Evolutionary conservation across 2,888 invertebrate species (phyloP).

Genomic region (Machimus atricapillus): DNA sequence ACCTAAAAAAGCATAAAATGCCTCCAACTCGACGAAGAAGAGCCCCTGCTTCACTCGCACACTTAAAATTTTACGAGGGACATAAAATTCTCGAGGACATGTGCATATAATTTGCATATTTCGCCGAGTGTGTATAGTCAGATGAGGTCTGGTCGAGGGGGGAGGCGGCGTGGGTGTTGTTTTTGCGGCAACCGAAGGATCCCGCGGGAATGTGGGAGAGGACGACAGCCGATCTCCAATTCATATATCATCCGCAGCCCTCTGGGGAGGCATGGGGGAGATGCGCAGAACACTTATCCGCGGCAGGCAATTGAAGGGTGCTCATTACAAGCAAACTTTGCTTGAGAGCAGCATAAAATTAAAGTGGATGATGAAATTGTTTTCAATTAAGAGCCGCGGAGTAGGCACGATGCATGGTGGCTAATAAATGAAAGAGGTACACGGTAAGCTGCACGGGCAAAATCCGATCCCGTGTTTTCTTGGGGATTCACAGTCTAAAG

Average conservation of each 20-base stretch:
- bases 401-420: neutral
- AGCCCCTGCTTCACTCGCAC: neutral
- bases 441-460: neutral
- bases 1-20: conserved; percentile 21
- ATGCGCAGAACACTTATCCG: neutral
- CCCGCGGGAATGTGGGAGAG: neutral
- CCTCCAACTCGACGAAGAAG: neutral
- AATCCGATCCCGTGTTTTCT: neutral
- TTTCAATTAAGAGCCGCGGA: neutral
- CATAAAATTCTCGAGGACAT: conserved; percentile 29
- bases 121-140: neutral
- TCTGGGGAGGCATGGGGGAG: neutral
- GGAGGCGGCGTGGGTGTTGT: neutral
- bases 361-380: neutral
- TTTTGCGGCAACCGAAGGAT: neutral
- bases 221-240: neutral
- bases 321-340: conserved; percentile 24
- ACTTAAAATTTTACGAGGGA: conserved; percentile 27
- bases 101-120: conserved; percentile 35
- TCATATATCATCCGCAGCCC: neutral
- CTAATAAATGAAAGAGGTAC: neutral
- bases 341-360: neutral
- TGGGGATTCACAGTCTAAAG: neutral
- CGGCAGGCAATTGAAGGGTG: conserved; percentile 14
- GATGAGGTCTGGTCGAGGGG: neutral